Conservation (phyloP, 2,797 vertebrate species). For the Hippoglossus hippoglossus region DNA sequence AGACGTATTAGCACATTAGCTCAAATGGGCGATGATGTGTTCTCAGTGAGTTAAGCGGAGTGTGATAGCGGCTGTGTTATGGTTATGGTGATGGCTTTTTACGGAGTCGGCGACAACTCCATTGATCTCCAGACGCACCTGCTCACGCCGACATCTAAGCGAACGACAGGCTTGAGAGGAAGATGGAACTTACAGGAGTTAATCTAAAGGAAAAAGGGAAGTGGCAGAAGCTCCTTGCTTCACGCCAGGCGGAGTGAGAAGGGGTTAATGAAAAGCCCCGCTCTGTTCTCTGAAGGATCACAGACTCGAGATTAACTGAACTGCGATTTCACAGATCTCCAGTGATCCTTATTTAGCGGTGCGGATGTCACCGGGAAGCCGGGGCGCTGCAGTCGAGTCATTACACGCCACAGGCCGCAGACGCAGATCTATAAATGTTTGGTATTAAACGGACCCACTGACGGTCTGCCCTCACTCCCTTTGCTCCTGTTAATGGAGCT, state of each 20-base stretch:
- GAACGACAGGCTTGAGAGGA: slow-evolving; percentile 32
- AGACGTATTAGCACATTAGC: slow-evolving; percentile 82
- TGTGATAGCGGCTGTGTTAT: slow-evolving; percentile 70
- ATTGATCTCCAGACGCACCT: slow-evolving; percentile 75
- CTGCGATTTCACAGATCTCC: slow-evolving; percentile 51
- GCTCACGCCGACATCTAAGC: slow-evolving; percentile 49
- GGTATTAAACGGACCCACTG: slow-evolving; percentile 77
- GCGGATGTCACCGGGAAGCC: slow-evolving; percentile 61
- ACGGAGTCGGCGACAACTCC: slow-evolving; percentile 72
- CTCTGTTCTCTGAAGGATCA: slow-evolving; percentile 6
- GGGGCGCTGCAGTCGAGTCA: slow-evolving; percentile 57
- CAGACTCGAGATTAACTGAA: slow-evolving; percentile 8
- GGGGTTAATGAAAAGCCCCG: too few relatives aligned
- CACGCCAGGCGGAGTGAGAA: too few relatives aligned
- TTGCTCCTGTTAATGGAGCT: slow-evolving; percentile 79
- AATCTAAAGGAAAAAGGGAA: neutral
- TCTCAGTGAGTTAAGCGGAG: slow-evolving; percentile 76
- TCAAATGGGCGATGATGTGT: slow-evolving; percentile 77
- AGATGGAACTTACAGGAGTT: slow-evolving; percentile 5
- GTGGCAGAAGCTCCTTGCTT: too few relatives aligned
- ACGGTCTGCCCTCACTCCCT: slow-evolving; percentile 73
- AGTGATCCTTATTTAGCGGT: slow-evolving; percentile 62
- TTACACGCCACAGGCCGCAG: slow-evolving; percentile 70
- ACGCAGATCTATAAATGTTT: slow-evolving; percentile 77
- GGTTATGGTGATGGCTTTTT: slow-evolving; percentile 79